Conservation (phyloP, 2,113 vertebrate species). For the Gavialis gangeticus region DNA sequence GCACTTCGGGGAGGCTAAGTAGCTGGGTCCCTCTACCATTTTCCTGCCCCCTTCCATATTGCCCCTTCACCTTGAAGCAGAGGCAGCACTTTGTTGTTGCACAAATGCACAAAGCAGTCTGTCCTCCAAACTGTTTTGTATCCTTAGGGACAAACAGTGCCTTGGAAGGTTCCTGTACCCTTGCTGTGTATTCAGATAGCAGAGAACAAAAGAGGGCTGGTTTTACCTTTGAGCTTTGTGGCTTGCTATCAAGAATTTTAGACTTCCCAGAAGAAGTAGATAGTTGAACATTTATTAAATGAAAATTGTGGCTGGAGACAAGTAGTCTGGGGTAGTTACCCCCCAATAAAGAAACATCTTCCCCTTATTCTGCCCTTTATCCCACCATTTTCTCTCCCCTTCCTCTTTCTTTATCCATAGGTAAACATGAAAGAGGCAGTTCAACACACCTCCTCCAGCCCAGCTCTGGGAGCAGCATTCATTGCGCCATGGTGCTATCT, state of each 20-base stretch:
- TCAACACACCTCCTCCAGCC: rapidly evolving
- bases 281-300: not conserved
- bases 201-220: not conserved
- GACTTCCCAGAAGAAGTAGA: not conserved
- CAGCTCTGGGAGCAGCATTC: not conserved
- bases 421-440: rapidly evolving
- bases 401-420: not conserved
- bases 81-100: not conserved
- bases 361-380: not conserved
- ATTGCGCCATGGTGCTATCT: constrained; percentile 55
- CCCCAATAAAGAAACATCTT: not conserved
- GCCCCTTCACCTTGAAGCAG: not conserved
- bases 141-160: rapidly evolving
- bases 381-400: not conserved
- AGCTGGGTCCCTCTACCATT: not conserved
- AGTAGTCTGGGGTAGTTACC: rapidly evolving
- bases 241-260: not conserved
- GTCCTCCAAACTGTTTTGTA: not conserved
- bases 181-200: rapidly evolving
- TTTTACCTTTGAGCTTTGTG: not conserved
- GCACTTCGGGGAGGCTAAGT: rapidly evolving
- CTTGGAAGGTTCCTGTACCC: not conserved
- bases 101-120: not conserved
- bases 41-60: not conserved
- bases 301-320: not conserved